Conservation (phyloP, 2,113 vertebrate genomes). For the Murina feae region DNA sequence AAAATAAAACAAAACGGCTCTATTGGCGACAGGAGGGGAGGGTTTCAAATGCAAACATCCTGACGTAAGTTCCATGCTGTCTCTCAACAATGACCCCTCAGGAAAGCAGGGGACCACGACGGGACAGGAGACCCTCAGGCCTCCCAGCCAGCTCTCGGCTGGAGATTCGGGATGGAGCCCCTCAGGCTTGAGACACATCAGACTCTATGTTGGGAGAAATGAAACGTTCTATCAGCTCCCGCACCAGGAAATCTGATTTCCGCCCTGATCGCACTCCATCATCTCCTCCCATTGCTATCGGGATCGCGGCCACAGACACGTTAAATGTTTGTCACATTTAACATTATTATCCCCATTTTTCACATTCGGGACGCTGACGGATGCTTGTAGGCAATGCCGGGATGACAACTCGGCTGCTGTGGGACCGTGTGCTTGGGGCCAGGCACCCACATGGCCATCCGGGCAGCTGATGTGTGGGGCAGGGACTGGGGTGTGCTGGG, state of each 20-base stretch:
- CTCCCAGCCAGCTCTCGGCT: neutral
- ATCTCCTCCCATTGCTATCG: conserved; percentile 3
- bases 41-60: neutral
- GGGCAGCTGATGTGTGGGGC: neutral
- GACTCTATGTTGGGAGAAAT: conserved; percentile 40
- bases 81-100: neutral
- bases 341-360: conserved; percentile 49
- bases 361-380: neutral
- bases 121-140: neutral
- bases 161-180: neutral
- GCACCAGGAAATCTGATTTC: conserved; percentile 45
- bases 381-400: neutral
- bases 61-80: accelerated
- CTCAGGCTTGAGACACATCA: neutral
- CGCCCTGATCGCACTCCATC: neutral
- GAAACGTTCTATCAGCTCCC: conserved; percentile 27
- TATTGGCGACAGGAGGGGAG: accelerated
- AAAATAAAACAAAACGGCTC: neutral
- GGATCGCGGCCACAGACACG: conserved; percentile 45
- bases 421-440: neutral
- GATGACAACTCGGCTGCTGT: neutral
- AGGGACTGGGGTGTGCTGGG: neutral
- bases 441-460: accelerated
- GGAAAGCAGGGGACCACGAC: neutral
- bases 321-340: neutral